A percentile compares a stretch with the other conserved stretches of the same genome.
Evolutionary conservation across 2,888 invertebrate genomes (phyloP).

Genomic region (Panzeria rudis): DNA sequence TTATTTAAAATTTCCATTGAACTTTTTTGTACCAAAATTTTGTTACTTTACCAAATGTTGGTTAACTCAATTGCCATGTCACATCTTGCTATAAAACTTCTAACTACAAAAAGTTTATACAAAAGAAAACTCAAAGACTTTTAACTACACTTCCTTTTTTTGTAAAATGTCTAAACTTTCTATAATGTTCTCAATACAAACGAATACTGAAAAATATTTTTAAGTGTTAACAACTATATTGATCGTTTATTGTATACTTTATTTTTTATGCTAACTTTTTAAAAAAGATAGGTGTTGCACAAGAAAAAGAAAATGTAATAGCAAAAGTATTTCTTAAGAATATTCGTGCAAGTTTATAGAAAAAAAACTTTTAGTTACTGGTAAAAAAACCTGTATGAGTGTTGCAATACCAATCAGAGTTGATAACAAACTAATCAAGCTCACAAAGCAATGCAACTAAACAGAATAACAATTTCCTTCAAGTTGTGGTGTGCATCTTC

Average conservation of each 20-base stretch:
- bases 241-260: neutral
- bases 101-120: neutral
- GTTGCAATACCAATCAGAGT: neutral
- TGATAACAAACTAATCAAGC: neutral
- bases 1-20: neutral
- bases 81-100: neutral
- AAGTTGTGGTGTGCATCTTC: no score
- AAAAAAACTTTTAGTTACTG: neutral
- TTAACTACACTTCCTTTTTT: neutral
- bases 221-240: neutral
- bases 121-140: neutral
- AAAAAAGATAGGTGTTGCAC: neutral
- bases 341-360: neutral
- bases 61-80: constrained; percentile 6
- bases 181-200: constrained; percentile 8
- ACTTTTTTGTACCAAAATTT: neutral
- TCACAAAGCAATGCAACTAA: neutral
- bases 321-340: neutral
- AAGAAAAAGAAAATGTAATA: neutral
- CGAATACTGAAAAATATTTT: neutral
- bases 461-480: neutral
- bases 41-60: neutral
- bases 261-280: neutral
- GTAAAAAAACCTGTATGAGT: neutral
- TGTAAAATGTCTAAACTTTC: neutral